Evolutionary conservation across 1,140 invertebrate species (phyloP).

Genomic region (Trigoniulus corallinus): DNA sequence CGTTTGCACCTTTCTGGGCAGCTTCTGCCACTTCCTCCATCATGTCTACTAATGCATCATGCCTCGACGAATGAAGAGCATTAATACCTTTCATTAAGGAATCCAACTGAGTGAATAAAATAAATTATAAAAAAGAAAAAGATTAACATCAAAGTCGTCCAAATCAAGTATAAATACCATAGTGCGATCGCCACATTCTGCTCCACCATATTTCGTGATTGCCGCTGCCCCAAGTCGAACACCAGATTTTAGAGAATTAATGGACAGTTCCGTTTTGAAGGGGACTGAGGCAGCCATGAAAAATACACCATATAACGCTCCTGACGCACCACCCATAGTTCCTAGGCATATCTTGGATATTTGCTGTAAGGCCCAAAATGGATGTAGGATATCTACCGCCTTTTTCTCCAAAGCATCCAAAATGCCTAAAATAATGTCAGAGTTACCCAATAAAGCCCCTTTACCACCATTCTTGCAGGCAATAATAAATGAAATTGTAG

Average conservation of each 20-base stretch:
- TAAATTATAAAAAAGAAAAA: not conserved
- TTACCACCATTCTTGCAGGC: too few relatives aligned
- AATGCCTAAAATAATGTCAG: too few relatives aligned
- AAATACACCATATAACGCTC: constrained; percentile 50
- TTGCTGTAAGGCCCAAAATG: constrained; percentile 7
- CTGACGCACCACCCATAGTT: constrained; percentile 51
- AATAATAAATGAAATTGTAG: too few relatives aligned
- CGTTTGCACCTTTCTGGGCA: constrained; percentile 15
- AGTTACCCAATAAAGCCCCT: too few relatives aligned
- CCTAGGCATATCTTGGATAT: constrained; percentile 33
- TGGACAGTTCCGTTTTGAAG: constrained; percentile 18
- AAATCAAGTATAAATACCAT: constrained; percentile 31
- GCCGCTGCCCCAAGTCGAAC: constrained; percentile 35
- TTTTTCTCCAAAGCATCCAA: not conserved
- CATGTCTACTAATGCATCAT: not conserved
- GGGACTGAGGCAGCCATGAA: constrained; percentile 40
- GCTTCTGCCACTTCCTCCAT: not conserved
- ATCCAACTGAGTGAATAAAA: not conserved
- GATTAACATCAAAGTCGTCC: not conserved
- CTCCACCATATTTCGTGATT: constrained; percentile 52
- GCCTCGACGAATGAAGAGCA: not conserved
- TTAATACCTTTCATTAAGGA: not conserved
- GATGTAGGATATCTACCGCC: not conserved
- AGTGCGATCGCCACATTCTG: constrained; percentile 53
- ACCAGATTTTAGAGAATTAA: constrained; percentile 29